Evolutionary conservation across 2,888 invertebrate genomes (phyloP).

Genomic region (Thyatira batis): DNA sequence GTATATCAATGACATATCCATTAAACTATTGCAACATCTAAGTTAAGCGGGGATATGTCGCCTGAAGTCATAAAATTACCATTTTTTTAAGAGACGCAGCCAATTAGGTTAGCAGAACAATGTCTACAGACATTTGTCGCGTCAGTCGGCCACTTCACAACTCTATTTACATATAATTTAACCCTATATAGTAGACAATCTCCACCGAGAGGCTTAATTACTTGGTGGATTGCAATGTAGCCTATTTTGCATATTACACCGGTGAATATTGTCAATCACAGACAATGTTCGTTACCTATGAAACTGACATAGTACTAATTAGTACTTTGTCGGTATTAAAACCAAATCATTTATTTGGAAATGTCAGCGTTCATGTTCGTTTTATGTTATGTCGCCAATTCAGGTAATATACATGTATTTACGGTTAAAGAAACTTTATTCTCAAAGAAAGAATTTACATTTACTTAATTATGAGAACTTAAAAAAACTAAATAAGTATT

Average conservation of each 20-base stretch:
- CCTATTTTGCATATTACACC: conserved; percentile 19
- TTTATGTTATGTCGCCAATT: too few relatives aligned
- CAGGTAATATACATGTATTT: too few relatives aligned
- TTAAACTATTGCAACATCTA: neutral
- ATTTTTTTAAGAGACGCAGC: conserved; percentile 63
- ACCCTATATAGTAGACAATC: neutral
- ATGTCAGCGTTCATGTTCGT: too few relatives aligned
- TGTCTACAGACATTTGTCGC: conserved; percentile 38
- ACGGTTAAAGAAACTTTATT: too few relatives aligned
- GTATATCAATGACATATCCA: neutral
- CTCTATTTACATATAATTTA: conserved; percentile 37
- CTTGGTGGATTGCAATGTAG: conserved; percentile 18
- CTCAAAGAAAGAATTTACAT: too few relatives aligned
- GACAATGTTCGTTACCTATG: conserved; percentile 3
- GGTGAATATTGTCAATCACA: conserved; percentile 9
- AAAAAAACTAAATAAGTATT: too few relatives aligned
- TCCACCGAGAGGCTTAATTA: conserved; percentile 7
- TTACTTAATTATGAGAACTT: too few relatives aligned
- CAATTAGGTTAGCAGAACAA: conserved; percentile 75
- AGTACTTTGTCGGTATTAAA: neutral
- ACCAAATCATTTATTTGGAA: too few relatives aligned
- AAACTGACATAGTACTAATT: neutral
- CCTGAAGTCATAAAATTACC: conserved; percentile 64
- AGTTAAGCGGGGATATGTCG: conserved; percentile 30
- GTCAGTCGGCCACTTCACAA: conserved; percentile 27